These are phyloP conservation scores for Aplocera efformata DNA, from an alignment of 2,888 invertebrate species.

Conservation along the genomic window DNA sequence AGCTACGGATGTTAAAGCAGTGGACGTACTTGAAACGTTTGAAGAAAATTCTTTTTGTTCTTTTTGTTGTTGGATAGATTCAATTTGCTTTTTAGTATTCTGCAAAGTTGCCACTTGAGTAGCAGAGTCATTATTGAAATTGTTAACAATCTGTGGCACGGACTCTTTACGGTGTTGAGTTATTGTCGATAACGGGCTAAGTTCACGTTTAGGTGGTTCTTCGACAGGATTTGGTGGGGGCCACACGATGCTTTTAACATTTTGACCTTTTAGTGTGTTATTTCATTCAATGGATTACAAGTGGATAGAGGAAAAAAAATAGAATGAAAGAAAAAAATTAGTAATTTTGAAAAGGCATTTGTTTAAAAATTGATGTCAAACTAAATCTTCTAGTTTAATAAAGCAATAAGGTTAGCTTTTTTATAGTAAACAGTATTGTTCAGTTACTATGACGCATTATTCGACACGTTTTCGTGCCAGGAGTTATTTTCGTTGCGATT, in stretches of 20 bases:
- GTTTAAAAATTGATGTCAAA: conserved; percentile 32
- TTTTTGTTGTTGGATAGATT: conserved; percentile 45
- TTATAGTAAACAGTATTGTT: conserved; percentile 37
- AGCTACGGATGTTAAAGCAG: conserved; percentile 50
- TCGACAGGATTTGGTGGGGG: conserved; percentile 72
- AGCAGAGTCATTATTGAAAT: conserved; percentile 33
- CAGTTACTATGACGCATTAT: conserved; percentile 45
- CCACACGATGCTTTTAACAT: conserved; percentile 77
- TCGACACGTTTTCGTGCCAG: conserved; percentile 49
- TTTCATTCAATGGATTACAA: conserved; percentile 35
- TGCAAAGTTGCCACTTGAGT: conserved; percentile 33
- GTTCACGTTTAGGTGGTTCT: conserved; percentile 52
- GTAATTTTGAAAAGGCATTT: conserved; percentile 49
- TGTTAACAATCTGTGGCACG: conserved; percentile 31
- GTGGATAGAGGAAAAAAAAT: conserved; percentile 50
- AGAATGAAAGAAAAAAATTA: conserved; percentile 66
- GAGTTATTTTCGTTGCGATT: conserved; percentile 57
- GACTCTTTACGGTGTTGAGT: conserved; percentile 34
- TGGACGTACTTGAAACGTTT: conserved; percentile 51
- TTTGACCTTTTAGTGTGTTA: conserved; percentile 67
- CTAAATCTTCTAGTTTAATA: conserved; percentile 39
- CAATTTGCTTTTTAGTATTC: conserved; percentile 41
- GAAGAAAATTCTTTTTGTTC: conserved; percentile 47
- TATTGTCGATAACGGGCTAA: conserved; percentile 34
- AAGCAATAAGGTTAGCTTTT: conserved; percentile 52